A percentile compares a stretch with the other conserved stretches of the same genome.
Conservation (phyloP, 2,113 vertebrate species). For the Sarotherodon lohbergeri region DNA sequence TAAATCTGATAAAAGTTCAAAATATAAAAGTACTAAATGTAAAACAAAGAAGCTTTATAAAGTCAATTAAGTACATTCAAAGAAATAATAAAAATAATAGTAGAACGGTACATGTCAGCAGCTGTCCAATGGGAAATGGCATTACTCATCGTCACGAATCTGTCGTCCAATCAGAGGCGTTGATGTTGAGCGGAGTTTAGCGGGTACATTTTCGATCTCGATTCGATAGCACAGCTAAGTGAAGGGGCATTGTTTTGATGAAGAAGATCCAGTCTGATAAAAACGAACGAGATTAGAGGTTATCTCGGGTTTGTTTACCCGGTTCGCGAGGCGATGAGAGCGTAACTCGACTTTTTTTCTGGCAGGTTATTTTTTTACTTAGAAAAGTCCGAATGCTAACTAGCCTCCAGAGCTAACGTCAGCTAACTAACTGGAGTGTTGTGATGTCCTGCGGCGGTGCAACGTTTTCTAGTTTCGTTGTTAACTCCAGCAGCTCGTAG, state of each 20-base stretch:
- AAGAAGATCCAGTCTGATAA: not conserved
- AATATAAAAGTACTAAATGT: not conserved
- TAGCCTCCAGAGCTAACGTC: constrained; percentile 28
- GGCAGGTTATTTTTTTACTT: not conserved
- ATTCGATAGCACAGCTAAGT: not conserved
- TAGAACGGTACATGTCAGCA: not conserved
- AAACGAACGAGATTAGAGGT: not conserved
- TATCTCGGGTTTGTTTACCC: rapidly evolving
- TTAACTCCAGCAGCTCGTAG: not conserved
- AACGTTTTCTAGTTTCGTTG: not conserved
- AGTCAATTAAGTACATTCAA: not conserved
- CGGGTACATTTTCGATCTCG: constrained; percentile 13
- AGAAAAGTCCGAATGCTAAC: not conserved
- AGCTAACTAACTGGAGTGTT: not conserved
- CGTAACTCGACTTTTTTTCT: rapidly evolving
- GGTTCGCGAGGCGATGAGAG: rapidly evolving
- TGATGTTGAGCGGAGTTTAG: not conserved
- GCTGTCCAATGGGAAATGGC: constrained; percentile 35
- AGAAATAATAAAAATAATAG: not conserved
- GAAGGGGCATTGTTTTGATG: not conserved
- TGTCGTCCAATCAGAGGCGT: constrained; percentile 35
- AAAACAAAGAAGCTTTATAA: not conserved
- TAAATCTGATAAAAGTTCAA: not conserved
- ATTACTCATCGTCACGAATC: not conserved
- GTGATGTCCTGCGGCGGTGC: not conserved